Evolutionary conservation across 2,797 vertebrate genomes (phyloP).

Genomic region (Borostomias antarcticus): DNA sequence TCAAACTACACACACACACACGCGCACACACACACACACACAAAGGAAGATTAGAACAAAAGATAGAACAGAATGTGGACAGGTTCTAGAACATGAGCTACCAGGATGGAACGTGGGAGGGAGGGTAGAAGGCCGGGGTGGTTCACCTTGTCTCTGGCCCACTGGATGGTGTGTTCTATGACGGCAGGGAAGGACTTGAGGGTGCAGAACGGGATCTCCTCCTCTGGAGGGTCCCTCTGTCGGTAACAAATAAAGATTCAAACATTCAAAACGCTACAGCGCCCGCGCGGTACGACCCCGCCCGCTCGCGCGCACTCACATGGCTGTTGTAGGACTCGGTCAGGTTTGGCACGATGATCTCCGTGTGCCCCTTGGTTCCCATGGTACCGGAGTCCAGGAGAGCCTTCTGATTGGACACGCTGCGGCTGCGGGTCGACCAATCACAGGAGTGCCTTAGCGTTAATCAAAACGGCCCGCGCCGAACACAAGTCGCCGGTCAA

Average conservation of each 20-base stretch:
- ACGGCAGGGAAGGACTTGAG: slow-evolving; percentile 97
- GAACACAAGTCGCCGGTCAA: background rate
- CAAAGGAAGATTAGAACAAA: slow-evolving; percentile 14
- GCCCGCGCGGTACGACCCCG: background rate
- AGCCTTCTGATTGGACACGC: slow-evolving; percentile 90
- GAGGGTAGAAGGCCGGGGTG: slow-evolving; percentile 1
- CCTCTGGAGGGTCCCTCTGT: slow-evolving; percentile 95
- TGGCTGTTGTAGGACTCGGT: slow-evolving; percentile 99
- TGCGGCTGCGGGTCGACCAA: slow-evolving; percentile 79
- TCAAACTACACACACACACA: slow-evolving; percentile 83
- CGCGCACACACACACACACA: background rate
- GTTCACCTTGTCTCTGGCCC: slow-evolving; percentile 97
- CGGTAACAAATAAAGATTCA: slow-evolving; percentile 6
- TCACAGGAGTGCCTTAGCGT: too few relatives aligned
- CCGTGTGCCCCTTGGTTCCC: slow-evolving; percentile 99
- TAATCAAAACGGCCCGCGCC: background rate
- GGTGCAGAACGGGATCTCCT: slow-evolving; percentile 99
- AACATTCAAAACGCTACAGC: slow-evolving; percentile 26
- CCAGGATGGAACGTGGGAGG: background rate
- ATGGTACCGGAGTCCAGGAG: slow-evolving; percentile 98
- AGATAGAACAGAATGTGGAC: background rate
- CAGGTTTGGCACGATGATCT: slow-evolving; percentile 92
- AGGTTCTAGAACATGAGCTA: background rate
- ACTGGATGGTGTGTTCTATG: slow-evolving; percentile 98
- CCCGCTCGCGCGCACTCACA: slow-evolving; percentile 85